Base-by-base conservation (phyloP, 2,888 invertebrate genomes). In the Megastigmus dorsalis region DNA sequence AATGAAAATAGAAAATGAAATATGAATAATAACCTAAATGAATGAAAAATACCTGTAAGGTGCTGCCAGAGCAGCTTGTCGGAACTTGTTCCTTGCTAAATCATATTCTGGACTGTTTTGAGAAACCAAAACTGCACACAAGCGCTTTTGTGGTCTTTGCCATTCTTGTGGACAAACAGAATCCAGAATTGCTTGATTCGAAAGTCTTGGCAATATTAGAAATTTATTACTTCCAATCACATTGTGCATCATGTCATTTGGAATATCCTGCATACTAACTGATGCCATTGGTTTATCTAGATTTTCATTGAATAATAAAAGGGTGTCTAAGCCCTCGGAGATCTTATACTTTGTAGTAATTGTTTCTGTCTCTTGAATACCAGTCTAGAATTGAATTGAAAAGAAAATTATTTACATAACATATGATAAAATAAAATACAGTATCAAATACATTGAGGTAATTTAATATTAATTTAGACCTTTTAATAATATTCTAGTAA, bases 261-360 rank as follows among this genome's bases (percentile, higher is more conserved):
- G 95, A 84, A 98, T 95, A 87, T 97, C 96, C 54, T 94, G 92
- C 93, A 97, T 97, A 81, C 94, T 94, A 77, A 97, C 92, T 77
- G 95, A 95, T 38, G 96, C 97, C 74, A 94, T 94, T 0, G 97
- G 95, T 80, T 93, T 91, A 13, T 91, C 89, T 3, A 91, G 91
- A 84, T 95, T 94, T 86, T 98, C 98, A 88, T 97, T 97, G 85
- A 98, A 95, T 73, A 98, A 90, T 78, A 98, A 90, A 83, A 98
- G 91, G 0, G 94, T 93, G 82, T 96, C 95, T 88, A 93, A 89
- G 82, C 93, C 92, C 83, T 92, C 88, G 84, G 95, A 89, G 30
- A 95, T 91, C 88, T 94, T 93, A 88, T 93, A 95, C 63, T 92
- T 92, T 3, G 90, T 89, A 4, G 92, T 91, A 73, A 95, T 92